Evolutionary conservation across 2,888 invertebrate genomes (phyloP).

Genomic region (Cosmopolites sordidus): DNA sequence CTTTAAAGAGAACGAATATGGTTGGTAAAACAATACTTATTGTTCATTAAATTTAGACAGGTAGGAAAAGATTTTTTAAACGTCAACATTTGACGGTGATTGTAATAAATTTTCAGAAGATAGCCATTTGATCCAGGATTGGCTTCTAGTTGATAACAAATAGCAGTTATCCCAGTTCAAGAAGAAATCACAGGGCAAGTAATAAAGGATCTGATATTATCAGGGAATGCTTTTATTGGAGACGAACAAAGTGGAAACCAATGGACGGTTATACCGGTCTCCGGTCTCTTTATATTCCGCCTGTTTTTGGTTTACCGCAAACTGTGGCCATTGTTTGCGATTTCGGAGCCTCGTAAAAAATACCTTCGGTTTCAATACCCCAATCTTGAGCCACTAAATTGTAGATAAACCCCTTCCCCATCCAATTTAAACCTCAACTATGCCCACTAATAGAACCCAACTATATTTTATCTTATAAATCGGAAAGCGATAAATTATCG

Average conservation of each 20-base stretch:
- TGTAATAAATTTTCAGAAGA: conserved; percentile 30
- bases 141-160: conserved; percentile 34
- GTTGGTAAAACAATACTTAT: background rate
- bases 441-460: background rate
- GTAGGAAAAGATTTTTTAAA: background rate
- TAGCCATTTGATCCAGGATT: conserved; percentile 29
- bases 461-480: no score
- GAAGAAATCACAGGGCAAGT: conserved; percentile 24
- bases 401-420: background rate
- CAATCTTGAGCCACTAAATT: background rate
- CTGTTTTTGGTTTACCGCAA: conserved; percentile 9
- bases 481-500: no score
- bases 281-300: conserved; percentile 5
- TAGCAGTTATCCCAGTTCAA: conserved; percentile 31
- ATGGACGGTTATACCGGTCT: conserved; percentile 26
- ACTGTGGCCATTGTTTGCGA: conserved; percentile 7
- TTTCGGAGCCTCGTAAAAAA: background rate
- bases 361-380: background rate
- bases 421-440: background rate
- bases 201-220: conserved; percentile 37
- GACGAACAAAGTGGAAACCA: conserved; percentile 37
- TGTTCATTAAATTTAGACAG: conserved; percentile 9
- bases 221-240: conserved; percentile 34
- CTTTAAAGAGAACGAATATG: background rate
- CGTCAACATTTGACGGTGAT: background rate